Percentiles rank a stretch among this genome's conserved stretches.
Evolutionary conservation across 2,113 vertebrate species (phyloP).

Genomic region (mouse (Mus musculus)): DNA sequence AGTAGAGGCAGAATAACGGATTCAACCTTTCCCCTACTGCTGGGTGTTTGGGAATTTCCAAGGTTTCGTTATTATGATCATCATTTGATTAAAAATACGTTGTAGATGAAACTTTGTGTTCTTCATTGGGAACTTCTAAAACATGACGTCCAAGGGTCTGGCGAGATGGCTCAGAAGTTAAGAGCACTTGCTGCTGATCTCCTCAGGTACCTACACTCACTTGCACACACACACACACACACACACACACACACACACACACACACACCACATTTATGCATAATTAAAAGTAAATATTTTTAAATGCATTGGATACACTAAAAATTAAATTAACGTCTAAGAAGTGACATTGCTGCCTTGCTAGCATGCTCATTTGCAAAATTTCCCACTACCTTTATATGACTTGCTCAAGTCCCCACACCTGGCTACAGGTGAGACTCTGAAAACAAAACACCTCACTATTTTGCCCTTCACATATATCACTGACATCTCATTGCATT

Average conservation of each 20-base stretch:
- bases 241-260: neutral
- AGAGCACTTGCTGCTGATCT: neutral
- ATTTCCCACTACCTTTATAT: rapidly evolving
- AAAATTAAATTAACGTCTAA: neutral
- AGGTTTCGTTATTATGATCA: neutral
- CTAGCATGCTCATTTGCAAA: neutral
- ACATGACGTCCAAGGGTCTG: neutral
- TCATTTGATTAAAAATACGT: neutral
- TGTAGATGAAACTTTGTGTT: neutral
- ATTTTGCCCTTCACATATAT: too few species aligned
- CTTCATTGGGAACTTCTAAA: neutral
- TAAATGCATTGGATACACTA: neutral
- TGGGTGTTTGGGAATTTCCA: neutral
- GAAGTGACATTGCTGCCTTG: neutral
- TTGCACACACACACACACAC: neutral
- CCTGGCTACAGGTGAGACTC: neutral
- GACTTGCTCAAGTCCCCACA: too few species aligned
- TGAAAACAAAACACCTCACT: too few species aligned
- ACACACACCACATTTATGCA: neutral
- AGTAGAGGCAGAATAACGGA: neutral
- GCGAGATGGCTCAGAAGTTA: neutral
- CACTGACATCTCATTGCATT: neutral
- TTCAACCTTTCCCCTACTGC: neutral
- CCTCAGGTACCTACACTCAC: neutral
- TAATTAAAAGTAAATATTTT: neutral